A percentile compares a stretch with the other conserved stretches of the same genome.
phyloP scores from a whole-genome alignment of 2,797 vertebrate species.

The Siniperca scherzeri region DNA sequence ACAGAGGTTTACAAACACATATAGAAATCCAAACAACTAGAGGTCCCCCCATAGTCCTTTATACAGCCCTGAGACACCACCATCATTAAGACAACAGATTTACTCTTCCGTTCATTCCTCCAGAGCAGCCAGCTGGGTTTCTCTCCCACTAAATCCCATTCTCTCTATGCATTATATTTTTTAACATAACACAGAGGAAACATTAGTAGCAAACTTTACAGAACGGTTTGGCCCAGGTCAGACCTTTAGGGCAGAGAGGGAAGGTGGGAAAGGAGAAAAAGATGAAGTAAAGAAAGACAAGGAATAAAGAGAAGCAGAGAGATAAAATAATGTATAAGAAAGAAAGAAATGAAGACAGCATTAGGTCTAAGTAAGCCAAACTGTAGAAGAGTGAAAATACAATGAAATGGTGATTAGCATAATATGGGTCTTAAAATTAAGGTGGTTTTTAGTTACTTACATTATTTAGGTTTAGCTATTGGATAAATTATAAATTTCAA shows the following conservation, averaged over 20 bases:
- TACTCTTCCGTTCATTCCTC: conserved; percentile 44
- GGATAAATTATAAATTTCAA: background rate
- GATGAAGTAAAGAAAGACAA: background rate
- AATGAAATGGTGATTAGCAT: background rate
- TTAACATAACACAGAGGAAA: conserved; percentile 41
- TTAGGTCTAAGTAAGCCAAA: background rate
- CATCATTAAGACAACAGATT: conserved; percentile 46
- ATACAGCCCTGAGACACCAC: conserved; percentile 39
- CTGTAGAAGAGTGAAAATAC: background rate
- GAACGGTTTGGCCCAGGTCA: conserved; percentile 6
- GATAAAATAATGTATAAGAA: background rate
- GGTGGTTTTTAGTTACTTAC: background rate
- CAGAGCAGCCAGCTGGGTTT: conserved; percentile 42
- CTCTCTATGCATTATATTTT: conserved; percentile 19
- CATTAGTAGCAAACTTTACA: conserved; percentile 16
- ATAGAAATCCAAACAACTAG: background rate
- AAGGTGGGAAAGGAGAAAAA: background rate
- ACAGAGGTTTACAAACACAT: background rate
- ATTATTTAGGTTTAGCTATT: background rate
- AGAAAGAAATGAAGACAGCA: background rate
- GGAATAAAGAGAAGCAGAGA: background rate
- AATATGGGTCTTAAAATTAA: background rate
- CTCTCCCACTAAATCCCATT: conserved; percentile 4
- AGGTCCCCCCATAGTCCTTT: background rate
- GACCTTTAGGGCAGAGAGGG: conserved; percentile 13